Conservation (phyloP, 2,888 invertebrate genomes). For the Pseudeuparius sepicola region DNA sequence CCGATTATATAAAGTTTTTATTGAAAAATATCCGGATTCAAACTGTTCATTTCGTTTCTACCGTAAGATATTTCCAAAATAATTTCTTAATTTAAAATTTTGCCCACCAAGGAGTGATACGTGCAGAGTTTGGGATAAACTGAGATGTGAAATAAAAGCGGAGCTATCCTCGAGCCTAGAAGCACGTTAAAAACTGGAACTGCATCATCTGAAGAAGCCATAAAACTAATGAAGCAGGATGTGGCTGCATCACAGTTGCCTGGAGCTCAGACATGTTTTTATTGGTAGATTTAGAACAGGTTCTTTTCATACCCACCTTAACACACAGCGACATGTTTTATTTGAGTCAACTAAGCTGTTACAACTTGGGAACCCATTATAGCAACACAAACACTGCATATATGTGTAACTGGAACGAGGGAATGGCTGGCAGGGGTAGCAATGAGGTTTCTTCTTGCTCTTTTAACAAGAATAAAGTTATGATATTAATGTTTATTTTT, state of each 20-base stretch:
- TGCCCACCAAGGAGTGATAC: conserved; percentile 10
- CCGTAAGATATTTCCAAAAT: not conserved
- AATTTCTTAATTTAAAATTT: conserved; percentile 9
- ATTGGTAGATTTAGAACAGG: conserved; percentile 7
- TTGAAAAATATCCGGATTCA: conserved; percentile 4
- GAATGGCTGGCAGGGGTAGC: conserved; percentile 4
- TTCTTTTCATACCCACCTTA: conserved; percentile 3
- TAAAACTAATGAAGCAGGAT: conserved; percentile 1
- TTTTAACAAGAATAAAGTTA: conserved; percentile 13
- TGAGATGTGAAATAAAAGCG: conserved; percentile 2
- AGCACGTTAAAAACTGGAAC: conserved; percentile 2
- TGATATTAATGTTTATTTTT: conserved; percentile 9
- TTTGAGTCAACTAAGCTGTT: conserved; percentile 6
- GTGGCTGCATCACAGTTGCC: not conserved
- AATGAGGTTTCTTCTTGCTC: conserved; percentile 10
- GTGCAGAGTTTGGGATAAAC: conserved; percentile 6
- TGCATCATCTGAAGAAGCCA: conserved; percentile 7
- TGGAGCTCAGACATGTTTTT: conserved; percentile 1
- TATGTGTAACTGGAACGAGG: conserved; percentile 6
- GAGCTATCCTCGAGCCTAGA: not conserved
- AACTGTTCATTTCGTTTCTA: conserved; percentile 4
- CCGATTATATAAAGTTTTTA: conserved; percentile 3
- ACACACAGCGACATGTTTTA: conserved; percentile 5
- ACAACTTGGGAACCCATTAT: conserved; percentile 4
- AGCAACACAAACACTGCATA: conserved; percentile 3